Evolutionary conservation across 1,140 invertebrate genomes (phyloP).

Genomic region (Tribolium castaneum): DNA sequence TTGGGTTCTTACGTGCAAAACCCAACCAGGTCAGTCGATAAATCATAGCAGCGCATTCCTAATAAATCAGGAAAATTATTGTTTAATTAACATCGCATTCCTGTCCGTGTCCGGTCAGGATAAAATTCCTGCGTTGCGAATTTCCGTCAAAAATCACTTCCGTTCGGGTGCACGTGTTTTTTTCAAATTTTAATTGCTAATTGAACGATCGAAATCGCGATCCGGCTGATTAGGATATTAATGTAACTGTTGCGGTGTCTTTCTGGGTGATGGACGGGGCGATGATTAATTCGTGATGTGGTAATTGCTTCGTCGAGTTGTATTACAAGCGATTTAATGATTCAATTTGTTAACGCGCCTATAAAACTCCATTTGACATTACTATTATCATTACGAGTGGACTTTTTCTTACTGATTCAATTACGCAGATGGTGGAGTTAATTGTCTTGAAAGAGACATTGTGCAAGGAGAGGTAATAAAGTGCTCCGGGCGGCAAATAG

Average conservation of each 20-base stretch:
- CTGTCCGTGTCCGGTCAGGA: neutral
- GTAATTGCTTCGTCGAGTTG: conserved; percentile 25
- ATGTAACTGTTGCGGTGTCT: neutral
- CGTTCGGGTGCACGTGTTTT: neutral
- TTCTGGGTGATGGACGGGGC: conserved; percentile 9
- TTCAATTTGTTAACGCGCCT: conserved; percentile 24
- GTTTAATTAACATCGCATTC: conserved; percentile 23
- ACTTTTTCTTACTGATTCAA: neutral
- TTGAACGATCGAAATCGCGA: neutral
- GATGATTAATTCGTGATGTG: conserved; percentile 34
- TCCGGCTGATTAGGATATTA: neutral
- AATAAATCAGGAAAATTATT: conserved; percentile 19
- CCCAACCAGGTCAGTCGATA: neutral
- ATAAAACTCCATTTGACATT: conserved; percentile 25
- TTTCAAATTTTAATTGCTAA: conserved; percentile 23
- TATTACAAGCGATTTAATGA: conserved; percentile 33
- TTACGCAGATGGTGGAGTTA: conserved; percentile 6
- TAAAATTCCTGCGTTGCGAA: neutral
- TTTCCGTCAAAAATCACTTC: neutral
- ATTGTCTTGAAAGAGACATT: conserved; percentile 23
- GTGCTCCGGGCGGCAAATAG: neutral
- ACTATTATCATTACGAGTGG: conserved; percentile 7
- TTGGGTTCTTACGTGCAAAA: too few species aligned
- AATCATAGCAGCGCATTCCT: neutral
- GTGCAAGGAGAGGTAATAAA: conserved; percentile 1